phyloP scores from a whole-genome alignment of 1,140 invertebrate species.

The Stenopsyche tienmushanensis region DNA sequence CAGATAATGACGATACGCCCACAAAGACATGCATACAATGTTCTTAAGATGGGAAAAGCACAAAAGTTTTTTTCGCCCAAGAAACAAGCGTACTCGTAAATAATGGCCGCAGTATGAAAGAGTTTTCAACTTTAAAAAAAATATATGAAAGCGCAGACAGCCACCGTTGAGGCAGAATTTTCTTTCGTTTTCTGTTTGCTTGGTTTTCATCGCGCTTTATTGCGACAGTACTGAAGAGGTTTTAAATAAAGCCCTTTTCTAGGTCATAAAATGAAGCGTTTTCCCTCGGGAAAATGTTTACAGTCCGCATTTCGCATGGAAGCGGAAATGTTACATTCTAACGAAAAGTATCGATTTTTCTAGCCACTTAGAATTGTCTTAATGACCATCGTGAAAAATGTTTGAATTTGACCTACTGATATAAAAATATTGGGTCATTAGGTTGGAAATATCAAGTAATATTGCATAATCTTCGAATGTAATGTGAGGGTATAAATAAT shows the following conservation, averaged over 20 bases:
- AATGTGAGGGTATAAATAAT: too few relatives aligned
- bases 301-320: background rate
- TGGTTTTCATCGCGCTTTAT: background rate
- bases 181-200: slow-evolving; percentile 26
- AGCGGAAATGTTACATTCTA: too few relatives aligned
- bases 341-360: background rate
- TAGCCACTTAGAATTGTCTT: background rate
- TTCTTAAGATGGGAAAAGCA: too few relatives aligned
- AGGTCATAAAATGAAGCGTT: slow-evolving; percentile 10
- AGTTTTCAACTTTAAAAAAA: slow-evolving; percentile 12
- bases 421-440: too few relatives aligned
- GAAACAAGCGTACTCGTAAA: slow-evolving; percentile 8
- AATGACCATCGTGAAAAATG: background rate
- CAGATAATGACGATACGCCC: too few relatives aligned
- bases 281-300: too few relatives aligned
- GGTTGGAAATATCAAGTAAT: too few relatives aligned
- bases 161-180: background rate
- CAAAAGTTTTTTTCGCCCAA: background rate
- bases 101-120: background rate
- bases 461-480: too few relatives aligned
- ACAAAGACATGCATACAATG: too few relatives aligned
- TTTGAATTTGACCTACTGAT: too few relatives aligned
- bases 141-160: background rate
- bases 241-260: slow-evolving; percentile 21
- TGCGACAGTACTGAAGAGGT: background rate